A percentile compares a stretch with the other conserved stretches of the same genome.
Conservation (phyloP, 2,113 vertebrate genomes). For the Monarcha castaneiventris region DNA sequence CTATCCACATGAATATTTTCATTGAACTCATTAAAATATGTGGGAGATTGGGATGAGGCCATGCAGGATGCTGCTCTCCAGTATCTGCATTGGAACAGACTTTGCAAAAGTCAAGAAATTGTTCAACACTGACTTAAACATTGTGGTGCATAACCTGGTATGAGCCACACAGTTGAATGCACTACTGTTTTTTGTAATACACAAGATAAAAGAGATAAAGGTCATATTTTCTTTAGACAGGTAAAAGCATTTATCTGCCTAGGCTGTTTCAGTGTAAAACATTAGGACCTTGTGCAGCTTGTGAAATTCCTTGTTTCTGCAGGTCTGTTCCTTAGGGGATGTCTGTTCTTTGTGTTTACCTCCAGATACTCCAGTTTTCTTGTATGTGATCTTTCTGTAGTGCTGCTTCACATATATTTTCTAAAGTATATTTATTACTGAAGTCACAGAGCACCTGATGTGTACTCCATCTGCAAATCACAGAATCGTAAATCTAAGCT, state of each 20-base stretch:
- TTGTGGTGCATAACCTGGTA: background rate
- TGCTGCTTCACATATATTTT: background rate
- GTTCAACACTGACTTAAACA: background rate
- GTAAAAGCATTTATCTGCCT: background rate
- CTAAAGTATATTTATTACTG: background rate
- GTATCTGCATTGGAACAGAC: background rate
- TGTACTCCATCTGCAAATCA: background rate
- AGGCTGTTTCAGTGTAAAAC: background rate
- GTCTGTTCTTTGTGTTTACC: background rate
- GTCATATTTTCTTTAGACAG: background rate
- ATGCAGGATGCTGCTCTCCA: background rate
- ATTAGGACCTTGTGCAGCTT: background rate
- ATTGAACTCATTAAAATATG: background rate
- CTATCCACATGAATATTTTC: background rate
- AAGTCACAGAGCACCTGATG: background rate
- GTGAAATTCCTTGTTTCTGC: background rate
- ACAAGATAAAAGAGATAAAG: background rate
- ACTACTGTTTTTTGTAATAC: background rate
- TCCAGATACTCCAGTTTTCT: background rate
- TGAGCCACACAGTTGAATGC: fast-evolving
- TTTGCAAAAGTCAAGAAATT: background rate
- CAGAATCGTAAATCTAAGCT: background rate
- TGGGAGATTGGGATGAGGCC: background rate
- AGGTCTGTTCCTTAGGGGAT: background rate
- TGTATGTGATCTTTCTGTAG: background rate